phyloP scores from a whole-genome alignment of 2,113 vertebrate species.

The Stigmatopora argus region DNA sequence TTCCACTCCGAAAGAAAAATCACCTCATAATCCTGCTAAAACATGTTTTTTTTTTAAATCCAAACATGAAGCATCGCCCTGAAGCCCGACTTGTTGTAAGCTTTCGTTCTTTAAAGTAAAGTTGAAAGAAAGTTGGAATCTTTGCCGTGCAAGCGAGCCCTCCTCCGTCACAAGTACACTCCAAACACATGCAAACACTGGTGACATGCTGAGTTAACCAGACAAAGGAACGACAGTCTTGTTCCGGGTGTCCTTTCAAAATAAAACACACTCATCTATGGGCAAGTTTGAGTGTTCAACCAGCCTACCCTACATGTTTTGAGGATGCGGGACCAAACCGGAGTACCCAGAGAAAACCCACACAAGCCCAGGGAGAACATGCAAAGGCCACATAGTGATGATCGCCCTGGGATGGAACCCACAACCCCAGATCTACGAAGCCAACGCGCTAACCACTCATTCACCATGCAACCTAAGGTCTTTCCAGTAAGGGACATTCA shows the following conservation, averaged over 20 bases:
- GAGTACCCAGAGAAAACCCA: too few relatives aligned
- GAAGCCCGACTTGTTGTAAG: not conserved
- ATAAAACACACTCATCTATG: conserved; percentile 20
- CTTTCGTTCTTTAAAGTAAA: conserved; percentile 44
- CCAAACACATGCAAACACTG: conserved; percentile 13
- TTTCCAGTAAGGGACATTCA: too few relatives aligned
- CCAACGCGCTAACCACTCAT: too few relatives aligned
- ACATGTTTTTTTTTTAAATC: conserved; percentile 4
- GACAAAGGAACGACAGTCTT: not conserved
- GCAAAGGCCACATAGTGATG: too few relatives aligned
- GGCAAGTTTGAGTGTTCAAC: not conserved
- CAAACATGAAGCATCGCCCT: conserved; percentile 9
- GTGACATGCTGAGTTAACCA: not conserved
- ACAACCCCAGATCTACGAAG: too few relatives aligned
- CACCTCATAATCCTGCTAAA: conserved; percentile 21
- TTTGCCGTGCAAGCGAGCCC: conserved; percentile 40
- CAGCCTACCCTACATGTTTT: too few relatives aligned
- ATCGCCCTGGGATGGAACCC: too few relatives aligned
- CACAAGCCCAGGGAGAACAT: too few relatives aligned
- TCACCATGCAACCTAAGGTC: too few relatives aligned
- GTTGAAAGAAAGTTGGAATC: conserved; percentile 56
- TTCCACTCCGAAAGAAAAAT: conserved; percentile 32
- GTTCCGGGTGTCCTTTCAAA: conserved; percentile 28
- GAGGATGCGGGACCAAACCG: too few relatives aligned
- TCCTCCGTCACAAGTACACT: conserved; percentile 37